A percentile compares a stretch with the other conserved stretches of the same genome.
These are phyloP conservation scores for Anoplopoma fimbria DNA, from an alignment of 2,113 vertebrate genomes.

Conservation along the genomic window DNA sequence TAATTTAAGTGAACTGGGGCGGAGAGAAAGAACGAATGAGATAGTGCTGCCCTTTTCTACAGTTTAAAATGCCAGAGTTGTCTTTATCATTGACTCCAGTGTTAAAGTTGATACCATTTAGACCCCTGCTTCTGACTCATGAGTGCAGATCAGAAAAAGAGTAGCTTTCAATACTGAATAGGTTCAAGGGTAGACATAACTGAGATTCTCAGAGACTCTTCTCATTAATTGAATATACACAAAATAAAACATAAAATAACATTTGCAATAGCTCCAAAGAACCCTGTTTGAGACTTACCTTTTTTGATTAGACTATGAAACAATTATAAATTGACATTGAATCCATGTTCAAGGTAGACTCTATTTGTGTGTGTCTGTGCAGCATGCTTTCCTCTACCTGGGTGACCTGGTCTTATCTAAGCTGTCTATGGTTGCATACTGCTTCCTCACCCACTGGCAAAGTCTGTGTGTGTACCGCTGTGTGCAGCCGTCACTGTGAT, in stretches of 20 bases:
- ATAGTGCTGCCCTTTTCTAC: slow-evolving; percentile 54
- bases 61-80: slow-evolving; percentile 66
- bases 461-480: slow-evolving; percentile 45
- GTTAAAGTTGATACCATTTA: slow-evolving; percentile 41
- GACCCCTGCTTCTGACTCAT: slow-evolving; percentile 13
- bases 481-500: slow-evolving; percentile 76
- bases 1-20: slow-evolving; percentile 59
- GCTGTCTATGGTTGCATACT: slow-evolving; percentile 46
- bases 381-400: slow-evolving; percentile 47
- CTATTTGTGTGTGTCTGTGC: slow-evolving; percentile 33
- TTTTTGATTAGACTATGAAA: slow-evolving; percentile 14
- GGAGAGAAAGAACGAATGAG: slow-evolving; percentile 42
- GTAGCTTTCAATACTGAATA: slow-evolving; percentile 17
- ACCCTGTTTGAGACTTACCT: not conserved
- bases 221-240: not conserved
- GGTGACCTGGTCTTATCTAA: slow-evolving; percentile 71
- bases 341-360: not conserved
- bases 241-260: not conserved
- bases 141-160: slow-evolving; percentile 34
- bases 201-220: slow-evolving; percentile 4
- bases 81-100: slow-evolving; percentile 57
- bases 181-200: not conserved
- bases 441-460: slow-evolving; percentile 54
- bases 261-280: not conserved
- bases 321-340: not conserved